Percentiles rank a stretch among this genome's conserved stretches.
Evolutionary conservation across 2,113 vertebrate genomes (phyloP).

Genomic region (Hassar affinis): DNA sequence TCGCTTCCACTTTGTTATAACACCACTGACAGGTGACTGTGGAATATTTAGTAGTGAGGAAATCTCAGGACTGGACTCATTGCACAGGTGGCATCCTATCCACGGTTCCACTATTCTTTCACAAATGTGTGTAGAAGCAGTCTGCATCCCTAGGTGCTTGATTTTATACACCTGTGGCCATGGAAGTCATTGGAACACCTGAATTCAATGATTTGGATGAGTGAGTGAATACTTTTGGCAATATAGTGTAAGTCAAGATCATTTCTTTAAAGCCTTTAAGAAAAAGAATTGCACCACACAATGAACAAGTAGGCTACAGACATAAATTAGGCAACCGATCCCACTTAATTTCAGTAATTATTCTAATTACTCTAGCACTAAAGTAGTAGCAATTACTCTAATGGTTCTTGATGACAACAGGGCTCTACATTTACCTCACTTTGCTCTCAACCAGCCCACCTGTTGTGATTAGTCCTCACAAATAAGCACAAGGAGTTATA

Average conservation of each 20-base stretch:
- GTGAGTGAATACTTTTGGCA: too few species aligned
- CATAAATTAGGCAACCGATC: neutral
- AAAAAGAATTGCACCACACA: neutral
- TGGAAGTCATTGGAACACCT: too few species aligned
- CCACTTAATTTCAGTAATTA: neutral
- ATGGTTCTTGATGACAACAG: neutral
- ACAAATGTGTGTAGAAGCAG: too few species aligned
- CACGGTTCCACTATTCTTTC: too few species aligned
- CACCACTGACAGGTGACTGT: too few species aligned
- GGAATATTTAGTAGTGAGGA: too few species aligned
- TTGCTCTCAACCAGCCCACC: neutral
- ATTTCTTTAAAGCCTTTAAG: neutral
- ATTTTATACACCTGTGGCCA: too few species aligned
- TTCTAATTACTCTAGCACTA: neutral
- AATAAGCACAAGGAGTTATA: neutral
- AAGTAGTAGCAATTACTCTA: constrained; percentile 12
- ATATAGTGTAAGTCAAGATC: neutral
- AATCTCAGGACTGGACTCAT: too few species aligned
- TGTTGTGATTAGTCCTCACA: neutral
- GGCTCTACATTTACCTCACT: neutral
- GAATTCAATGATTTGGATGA: too few species aligned
- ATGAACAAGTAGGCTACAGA: neutral
- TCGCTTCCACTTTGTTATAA: too few species aligned
- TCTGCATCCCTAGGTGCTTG: too few species aligned
- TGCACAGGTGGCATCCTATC: too few species aligned